Evolutionary conservation across 2,888 invertebrate species (phyloP).

Genomic region (Mimachlamys varia): DNA sequence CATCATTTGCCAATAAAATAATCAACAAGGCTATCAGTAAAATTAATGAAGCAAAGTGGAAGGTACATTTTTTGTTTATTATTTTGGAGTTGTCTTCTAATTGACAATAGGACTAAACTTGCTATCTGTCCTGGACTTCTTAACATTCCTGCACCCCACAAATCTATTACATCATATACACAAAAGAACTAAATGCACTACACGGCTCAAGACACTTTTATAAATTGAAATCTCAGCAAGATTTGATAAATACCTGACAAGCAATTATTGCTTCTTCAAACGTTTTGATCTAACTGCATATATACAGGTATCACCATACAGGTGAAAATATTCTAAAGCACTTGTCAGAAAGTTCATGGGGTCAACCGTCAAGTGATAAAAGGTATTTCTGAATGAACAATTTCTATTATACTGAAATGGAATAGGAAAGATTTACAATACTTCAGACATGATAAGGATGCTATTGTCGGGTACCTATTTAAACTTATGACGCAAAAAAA

Average conservation of each 20-base stretch:
- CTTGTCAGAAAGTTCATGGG: neutral
- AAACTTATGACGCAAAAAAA: constrained; percentile 34
- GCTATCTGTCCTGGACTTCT: no score
- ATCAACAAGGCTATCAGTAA: no score
- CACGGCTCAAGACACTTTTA: neutral
- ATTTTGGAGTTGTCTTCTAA: no score
- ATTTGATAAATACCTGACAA: neutral
- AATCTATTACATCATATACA: neutral
- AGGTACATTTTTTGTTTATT: no score
- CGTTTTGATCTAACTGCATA: neutral
- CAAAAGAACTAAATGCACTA: neutral
- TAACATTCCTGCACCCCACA: neutral
- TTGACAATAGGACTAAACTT: no score
- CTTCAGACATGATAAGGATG: neutral
- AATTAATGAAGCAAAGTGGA: no score
- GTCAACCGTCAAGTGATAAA: constrained; percentile 20
- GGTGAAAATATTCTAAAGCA: neutral
- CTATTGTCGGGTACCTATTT: neutral
- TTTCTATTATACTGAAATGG: neutral
- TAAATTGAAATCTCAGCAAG: neutral
- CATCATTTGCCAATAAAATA: no score
- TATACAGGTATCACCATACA: neutral
- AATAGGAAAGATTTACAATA: neutral
- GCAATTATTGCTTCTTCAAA: neutral
- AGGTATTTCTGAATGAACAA: neutral